These are phyloP conservation scores for Hyles vespertilio DNA, from an alignment of 1,140 invertebrate genomes.

Conservation along the genomic window DNA sequence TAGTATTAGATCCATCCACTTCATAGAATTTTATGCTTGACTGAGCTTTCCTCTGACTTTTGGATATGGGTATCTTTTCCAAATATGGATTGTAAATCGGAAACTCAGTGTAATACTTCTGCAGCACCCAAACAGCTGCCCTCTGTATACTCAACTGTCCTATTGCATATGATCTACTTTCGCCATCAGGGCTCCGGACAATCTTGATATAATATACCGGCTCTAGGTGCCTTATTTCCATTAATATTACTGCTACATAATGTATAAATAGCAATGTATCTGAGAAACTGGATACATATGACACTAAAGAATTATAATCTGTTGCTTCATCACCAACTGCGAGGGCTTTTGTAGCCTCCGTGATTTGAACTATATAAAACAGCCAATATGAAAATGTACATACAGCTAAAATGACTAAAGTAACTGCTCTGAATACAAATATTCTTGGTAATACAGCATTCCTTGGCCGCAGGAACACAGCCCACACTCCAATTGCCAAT, in stretches of 20 bases:
- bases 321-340: constrained; percentile 86
- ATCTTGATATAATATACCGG: constrained; percentile 94
- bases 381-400: constrained; percentile 98
- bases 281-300: constrained; percentile 92
- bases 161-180: constrained; percentile 88
- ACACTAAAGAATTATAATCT: constrained; percentile 90
- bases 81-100: constrained; percentile 97
- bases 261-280: constrained; percentile 97
- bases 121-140: constrained; percentile 94
- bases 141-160: constrained; percentile 96
- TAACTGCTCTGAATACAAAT: constrained; percentile 92
- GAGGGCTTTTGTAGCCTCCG: constrained; percentile 85
- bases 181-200: constrained; percentile 95
- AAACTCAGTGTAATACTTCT: constrained; percentile 97
- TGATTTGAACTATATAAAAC: constrained; percentile 96
- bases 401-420: constrained; percentile 92
- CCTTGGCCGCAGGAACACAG: constrained; percentile 84
- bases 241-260: constrained; percentile 93
- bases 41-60: constrained; percentile 84
- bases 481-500: constrained; percentile 95
- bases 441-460: constrained; percentile 94
- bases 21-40: constrained; percentile 98
- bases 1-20: constrained; percentile 90
- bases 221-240: constrained; percentile 94
- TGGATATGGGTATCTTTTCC: constrained; percentile 91